Evolutionary conservation across 1,140 invertebrate species (phyloP), one percentile per base, ranked within the genome.

Genomic region (Drosophila arawakana): DNA sequence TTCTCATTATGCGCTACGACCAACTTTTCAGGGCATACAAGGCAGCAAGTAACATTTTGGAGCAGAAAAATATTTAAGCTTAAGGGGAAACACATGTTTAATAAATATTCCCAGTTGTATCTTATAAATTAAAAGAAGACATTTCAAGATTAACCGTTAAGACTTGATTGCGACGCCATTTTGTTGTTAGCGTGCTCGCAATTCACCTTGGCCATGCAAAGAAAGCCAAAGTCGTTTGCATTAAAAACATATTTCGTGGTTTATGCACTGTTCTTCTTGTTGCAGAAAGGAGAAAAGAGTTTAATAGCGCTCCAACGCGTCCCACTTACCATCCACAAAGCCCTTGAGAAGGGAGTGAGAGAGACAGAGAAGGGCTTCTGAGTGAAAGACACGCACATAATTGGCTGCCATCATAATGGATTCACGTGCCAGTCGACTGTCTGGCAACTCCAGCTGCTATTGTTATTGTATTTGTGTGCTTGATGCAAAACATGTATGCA

Each of bases 181-280:
- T 55, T 41, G 13, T 21, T 3, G 49, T 63, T 46, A 89, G 84
- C 47, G 83, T 44, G 34, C 67, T 66, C 73, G 49, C 25, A 44
- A 49, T 88, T 88, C 83, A 83, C 83, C 83, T 88, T 88, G 83
- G 83, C 83, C 83, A 73, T 83, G 80, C 80, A 80, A 75, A 37
- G 77, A 55, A 47, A 35, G 59, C 41, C 81, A 78, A 88, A 84
- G 77, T 88, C 73, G 67, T 78, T 88, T 88, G 77, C 83, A 86
- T 86, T 83, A 83, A 83, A 86, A 88, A 66, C 73, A 86, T 81
- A 86, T 86, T 86, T 80, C 70, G 83, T 77, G 83, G 83, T 76
- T 81, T 78, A 57, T 66, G 46, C 21, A 35, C 49, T 37, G 46
- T 41, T 61, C 15, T 46, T 52, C 58, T 41, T 68, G 54, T 30